Evolutionary conservation across 2,113 vertebrate species (phyloP).

Genomic region (Serilophus lunatus): DNA sequence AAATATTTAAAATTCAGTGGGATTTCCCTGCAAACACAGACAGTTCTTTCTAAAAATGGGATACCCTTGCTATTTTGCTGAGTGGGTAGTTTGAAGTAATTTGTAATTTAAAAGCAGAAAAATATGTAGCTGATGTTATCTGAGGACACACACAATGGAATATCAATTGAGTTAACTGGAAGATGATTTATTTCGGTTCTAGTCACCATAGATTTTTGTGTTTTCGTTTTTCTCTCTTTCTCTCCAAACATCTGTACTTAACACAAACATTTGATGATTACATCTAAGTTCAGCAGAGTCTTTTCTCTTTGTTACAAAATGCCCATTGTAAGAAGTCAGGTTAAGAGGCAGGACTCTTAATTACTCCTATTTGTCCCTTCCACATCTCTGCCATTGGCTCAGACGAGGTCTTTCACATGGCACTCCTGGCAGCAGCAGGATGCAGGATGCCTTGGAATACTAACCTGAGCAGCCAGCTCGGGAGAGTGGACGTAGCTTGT

Average conservation of each 20-base stretch:
- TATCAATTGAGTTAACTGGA: neutral
- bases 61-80: neutral
- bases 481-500: neutral
- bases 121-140: neutral
- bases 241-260: slow-evolving; percentile 11
- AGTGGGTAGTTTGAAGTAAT: neutral
- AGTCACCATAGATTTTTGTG: neutral
- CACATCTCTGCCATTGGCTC: neutral
- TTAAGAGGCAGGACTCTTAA: neutral
- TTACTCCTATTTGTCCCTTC: neutral
- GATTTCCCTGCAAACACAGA: neutral
- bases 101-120: neutral
- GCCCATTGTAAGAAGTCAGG: neutral
- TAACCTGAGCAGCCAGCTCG: neutral
- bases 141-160: neutral
- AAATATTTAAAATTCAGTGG: neutral
- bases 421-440: neutral
- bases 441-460: neutral
- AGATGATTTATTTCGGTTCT: neutral
- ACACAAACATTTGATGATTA: slow-evolving; percentile 13
- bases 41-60: neutral
- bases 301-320: neutral
- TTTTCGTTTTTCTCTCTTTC: neutral
- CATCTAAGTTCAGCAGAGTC: neutral
- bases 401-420: neutral